Base-by-base conservation (phyloP, 1,140 invertebrate species). In the Diachasmimorpha longicaudata region DNA sequence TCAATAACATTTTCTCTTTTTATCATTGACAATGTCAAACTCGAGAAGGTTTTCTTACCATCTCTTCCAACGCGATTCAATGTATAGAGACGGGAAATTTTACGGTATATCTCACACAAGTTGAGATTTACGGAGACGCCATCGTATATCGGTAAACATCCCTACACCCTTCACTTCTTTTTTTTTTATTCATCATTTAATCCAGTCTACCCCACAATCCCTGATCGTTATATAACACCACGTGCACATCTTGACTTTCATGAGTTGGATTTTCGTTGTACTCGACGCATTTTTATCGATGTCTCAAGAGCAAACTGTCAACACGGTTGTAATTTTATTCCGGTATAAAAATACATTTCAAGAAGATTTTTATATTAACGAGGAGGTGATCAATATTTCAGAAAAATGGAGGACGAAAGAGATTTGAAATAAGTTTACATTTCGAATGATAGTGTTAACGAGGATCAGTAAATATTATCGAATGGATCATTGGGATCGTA, bases 61-160 rank as follows among this genome's bases (percentile, higher is more conserved):
- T 52, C 25, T 46, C 48, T 16, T 31, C 23, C 14, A 13, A 36
- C 14, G 72, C 39, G 31, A 37, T 11, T 39, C 69, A 77, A 81
- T 77, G 80, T 79, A 79, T 78, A 81, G 71, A 74, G 63, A 77
- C 63, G 74, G 77, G 73, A 76, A 81, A 81, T 80, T 81, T 81
- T 75, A 79, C 78, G 23, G 76, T 75, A 52, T 72, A 69, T 63
- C 74, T 78, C 77, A 78, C 79, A 79, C 70, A 72, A 14, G 37
- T 75, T 10, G 52, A 70, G 76, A 80, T 78, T 79, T 76, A 77
- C 70, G 66, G 72, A 21, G 74, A 77, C 72, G 71, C 52, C 66
- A 70, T 69, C 70, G 70, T 75, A 19, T 71, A 19, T 55, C 31
- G 67, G 55, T 72, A 77, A 67, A 67, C 37, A 72, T 42, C 21